These are phyloP conservation scores for Metridium senile DNA, from an alignment of 92 coral and sea anemone genomes.

Conservation along the genomic window DNA sequence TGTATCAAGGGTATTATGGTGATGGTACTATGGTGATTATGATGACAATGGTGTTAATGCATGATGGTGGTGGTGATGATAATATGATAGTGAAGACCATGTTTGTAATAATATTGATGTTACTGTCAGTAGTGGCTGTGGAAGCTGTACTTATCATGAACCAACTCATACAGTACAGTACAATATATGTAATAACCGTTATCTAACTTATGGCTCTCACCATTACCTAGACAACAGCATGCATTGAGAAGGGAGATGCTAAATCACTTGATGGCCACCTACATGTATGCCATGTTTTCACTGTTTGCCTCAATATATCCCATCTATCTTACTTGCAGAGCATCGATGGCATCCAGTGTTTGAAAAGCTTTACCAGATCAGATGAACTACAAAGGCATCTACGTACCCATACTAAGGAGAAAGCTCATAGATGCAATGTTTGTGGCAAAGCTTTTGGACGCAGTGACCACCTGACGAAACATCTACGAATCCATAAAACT, in stretches of 20 bases:
- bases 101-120: not conserved
- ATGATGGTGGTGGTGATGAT: no score
- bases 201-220: no score
- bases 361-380: conserved; percentile 88
- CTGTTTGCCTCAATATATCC: no score
- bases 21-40: not conserved
- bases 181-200: no score
- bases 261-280: no score
- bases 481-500: conserved; percentile 69
- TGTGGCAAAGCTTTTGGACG: conserved; percentile 90
- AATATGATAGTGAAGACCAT: no score
- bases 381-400: conserved; percentile 86
- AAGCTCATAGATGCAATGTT: conserved; percentile 65
- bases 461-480: conserved; percentile 88
- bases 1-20: not conserved
- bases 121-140: not conserved
- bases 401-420: conserved; percentile 85
- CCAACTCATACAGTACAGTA: not conserved
- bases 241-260: no score
- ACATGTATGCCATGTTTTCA: no score
- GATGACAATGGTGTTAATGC: not conserved
- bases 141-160: not conserved
- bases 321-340: no score
- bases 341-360: conserved; percentile 62
- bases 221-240: no score